Conservation (phyloP, 2,888 invertebrate genomes). For the Tetanocera ferruginea region DNA sequence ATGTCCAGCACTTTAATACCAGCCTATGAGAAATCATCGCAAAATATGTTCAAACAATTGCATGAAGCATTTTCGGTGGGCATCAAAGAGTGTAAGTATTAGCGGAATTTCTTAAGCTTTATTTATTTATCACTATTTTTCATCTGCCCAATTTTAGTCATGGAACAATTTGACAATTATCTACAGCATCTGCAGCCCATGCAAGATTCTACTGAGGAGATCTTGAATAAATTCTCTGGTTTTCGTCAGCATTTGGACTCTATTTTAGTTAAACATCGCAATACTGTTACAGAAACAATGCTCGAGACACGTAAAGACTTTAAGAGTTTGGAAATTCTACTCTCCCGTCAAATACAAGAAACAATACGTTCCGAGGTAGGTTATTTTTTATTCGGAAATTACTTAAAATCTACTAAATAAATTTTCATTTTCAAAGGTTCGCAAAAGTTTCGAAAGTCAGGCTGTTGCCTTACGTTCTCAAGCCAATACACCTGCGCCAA, state of each 20-base stretch:
- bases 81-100: constrained; percentile 84
- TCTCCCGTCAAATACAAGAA: constrained; percentile 66
- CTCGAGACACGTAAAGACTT: constrained; percentile 67
- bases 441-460: constrained; percentile 74
- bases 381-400: no score
- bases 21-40: constrained; percentile 87
- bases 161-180: constrained; percentile 71
- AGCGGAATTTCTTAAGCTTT: neutral
- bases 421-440: constrained; percentile 54
- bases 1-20: constrained; percentile 85
- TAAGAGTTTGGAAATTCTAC: constrained; percentile 63
- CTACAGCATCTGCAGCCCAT: constrained; percentile 70
- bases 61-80: constrained; percentile 90
- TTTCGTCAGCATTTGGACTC: constrained; percentile 65
- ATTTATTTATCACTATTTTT: no score
- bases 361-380: constrained; percentile 64
- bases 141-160: constrained; percentile 62
- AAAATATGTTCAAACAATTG: constrained; percentile 89
- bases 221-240: constrained; percentile 61
- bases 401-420: no score
- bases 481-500: constrained; percentile 81
- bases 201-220: constrained; percentile 65
- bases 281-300: constrained; percentile 63
- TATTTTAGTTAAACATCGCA: constrained; percentile 61
- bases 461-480: constrained; percentile 77